Percentiles rank a stretch among this genome's conserved stretches.
Evolutionary conservation across 2,113 vertebrate genomes (phyloP).

Genomic region (Eonycteris spelaea): DNA sequence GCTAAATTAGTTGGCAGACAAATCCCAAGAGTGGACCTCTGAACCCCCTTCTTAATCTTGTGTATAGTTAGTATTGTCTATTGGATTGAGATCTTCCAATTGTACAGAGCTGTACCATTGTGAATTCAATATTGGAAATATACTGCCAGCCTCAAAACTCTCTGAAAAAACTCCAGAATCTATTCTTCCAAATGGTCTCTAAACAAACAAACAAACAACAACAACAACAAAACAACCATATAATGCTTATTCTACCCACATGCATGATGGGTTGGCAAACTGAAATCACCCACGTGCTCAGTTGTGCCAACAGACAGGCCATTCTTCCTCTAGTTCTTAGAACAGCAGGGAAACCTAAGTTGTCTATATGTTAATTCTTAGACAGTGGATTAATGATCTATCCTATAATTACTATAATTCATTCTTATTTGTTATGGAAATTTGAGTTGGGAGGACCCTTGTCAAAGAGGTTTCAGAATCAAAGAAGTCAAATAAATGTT

Average conservation of each 20-base stretch:
- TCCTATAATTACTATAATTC: not conserved
- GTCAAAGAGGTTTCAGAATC: not conserved
- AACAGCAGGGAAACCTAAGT: not conserved
- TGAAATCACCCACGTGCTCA: not conserved
- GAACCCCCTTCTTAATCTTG: not conserved
- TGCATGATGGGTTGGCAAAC: not conserved
- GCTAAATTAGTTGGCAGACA: not conserved
- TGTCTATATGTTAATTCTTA: not conserved
- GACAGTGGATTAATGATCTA: not conserved
- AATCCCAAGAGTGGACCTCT: not conserved
- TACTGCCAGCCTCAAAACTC: not conserved
- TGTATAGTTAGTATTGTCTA: not conserved
- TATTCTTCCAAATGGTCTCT: not conserved
- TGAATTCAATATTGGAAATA: not conserved
- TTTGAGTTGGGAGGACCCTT: not conserved
- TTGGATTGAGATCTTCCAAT: not conserved
- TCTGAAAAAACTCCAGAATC: not conserved
- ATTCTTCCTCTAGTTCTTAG: not conserved
- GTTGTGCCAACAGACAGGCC: not conserved
- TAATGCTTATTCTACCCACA: not conserved
- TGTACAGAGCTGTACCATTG: not conserved
- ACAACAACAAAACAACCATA: not conserved
- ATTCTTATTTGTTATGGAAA: not conserved
- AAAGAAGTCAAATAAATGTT: not conserved
- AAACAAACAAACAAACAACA: not conserved